These are phyloP conservation scores for Anabas testudineus DNA, from an alignment of 2,797 vertebrate genomes.

Conservation along the genomic window DNA sequence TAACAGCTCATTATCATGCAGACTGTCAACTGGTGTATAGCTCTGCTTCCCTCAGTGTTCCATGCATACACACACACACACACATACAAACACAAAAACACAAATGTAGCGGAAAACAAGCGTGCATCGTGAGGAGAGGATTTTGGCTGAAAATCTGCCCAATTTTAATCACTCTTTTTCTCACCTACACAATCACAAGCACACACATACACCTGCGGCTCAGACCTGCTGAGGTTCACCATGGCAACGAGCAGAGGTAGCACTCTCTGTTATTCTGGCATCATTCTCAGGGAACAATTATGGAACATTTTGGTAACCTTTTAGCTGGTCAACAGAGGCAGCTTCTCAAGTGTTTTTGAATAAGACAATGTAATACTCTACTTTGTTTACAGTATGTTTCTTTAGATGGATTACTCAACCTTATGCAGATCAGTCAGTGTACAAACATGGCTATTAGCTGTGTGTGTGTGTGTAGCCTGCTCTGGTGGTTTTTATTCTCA, in stretches of 20 bases:
- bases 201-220: constrained; percentile 31
- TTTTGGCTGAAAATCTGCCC: constrained; percentile 22
- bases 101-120: not conserved
- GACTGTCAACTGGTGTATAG: constrained; percentile 34
- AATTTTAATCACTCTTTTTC: constrained; percentile 25
- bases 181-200: constrained; percentile 2
- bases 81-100: constrained; percentile 22
- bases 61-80: not conserved
- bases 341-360: not conserved
- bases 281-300: constrained; percentile 39
- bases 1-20: constrained; percentile 56
- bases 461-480: not conserved
- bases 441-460: not conserved
- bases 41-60: constrained; percentile 31
- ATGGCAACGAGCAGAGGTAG: constrained; percentile 66
- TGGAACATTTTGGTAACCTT: constrained; percentile 20
- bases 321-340: constrained; percentile 9
- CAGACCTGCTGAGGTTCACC: constrained; percentile 59
- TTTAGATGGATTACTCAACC: not conserved
- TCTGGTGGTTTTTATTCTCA: constrained; percentile 4
- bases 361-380: not conserved
- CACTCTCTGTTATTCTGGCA: constrained; percentile 29
- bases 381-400: not conserved
- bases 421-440: not conserved
- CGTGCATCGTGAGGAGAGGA: not conserved